These are phyloP conservation scores for Labeo catla DNA, from an alignment of 2,113 vertebrate genomes.

Conservation along the genomic window DNA sequence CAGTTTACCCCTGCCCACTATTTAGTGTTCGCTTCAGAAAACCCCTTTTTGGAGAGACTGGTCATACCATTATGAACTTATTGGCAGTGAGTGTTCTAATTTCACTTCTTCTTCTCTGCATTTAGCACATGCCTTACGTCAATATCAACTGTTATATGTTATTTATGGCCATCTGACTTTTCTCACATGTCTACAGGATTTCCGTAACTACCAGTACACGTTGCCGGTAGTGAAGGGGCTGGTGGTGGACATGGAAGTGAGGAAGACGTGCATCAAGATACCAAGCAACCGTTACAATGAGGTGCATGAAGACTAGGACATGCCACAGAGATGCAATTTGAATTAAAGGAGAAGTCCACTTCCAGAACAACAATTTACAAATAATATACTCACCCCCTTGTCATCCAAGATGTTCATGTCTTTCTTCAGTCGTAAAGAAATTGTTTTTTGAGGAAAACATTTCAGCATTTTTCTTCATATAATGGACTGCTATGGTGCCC, in stretches of 20 bases:
- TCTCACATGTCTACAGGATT: constrained; percentile 80
- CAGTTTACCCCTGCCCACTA: constrained; percentile 97
- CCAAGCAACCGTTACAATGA: constrained; percentile 98
- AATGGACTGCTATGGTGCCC: no score
- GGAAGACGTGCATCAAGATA: constrained; percentile 96
- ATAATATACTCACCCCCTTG: no score
- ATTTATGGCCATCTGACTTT: not conserved
- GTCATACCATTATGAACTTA: constrained; percentile 99
- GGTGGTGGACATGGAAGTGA: constrained; percentile 97
- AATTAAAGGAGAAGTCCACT: no score
- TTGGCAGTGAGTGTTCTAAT: constrained; percentile 85
- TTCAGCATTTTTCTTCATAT: no score
- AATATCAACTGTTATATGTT: not conserved
- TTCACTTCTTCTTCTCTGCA: not conserved
- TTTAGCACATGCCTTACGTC: not conserved
- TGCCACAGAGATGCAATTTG: not conserved
- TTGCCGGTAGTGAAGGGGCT: constrained; percentile 92
- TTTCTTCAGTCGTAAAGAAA: no score
- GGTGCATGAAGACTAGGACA: constrained; percentile 72
- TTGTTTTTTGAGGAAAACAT: no score
- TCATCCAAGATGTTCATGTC: no score
- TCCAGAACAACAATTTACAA: no score
- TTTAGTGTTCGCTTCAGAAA: constrained; percentile 98
- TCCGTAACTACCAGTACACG: constrained; percentile 98
- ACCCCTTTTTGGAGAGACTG: constrained; percentile 96